These are phyloP conservation scores for Euleptes europaea DNA, from an alignment of 2,113 vertebrate species.

Conservation along the genomic window DNA sequence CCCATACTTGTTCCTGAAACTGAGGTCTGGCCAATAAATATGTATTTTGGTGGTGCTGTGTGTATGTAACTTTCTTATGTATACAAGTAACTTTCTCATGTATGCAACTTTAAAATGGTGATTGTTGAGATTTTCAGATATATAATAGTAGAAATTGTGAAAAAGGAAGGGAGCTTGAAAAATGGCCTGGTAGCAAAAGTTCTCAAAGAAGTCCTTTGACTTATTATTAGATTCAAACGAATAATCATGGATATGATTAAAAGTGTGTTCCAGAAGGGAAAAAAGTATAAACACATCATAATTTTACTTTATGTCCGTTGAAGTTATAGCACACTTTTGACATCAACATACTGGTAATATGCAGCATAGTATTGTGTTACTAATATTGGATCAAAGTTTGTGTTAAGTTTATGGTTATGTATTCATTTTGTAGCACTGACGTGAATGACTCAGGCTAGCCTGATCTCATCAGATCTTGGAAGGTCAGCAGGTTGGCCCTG, in stretches of 20 bases:
- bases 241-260: no score
- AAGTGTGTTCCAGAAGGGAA: no score
- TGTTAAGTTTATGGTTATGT: slow-evolving; percentile 65
- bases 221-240: no score
- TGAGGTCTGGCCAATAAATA: not conserved
- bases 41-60: not conserved
- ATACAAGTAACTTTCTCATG: not conserved
- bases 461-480: no score
- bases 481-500: no score
- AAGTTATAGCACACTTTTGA: slow-evolving; percentile 44
- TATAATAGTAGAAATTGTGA: not conserved
- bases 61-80: not conserved
- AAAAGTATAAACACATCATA: no score
- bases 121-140: not conserved
- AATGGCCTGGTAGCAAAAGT: not conserved
- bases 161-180: not conserved
- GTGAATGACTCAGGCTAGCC: no score
- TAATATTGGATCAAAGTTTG: slow-evolving; percentile 62
- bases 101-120: no score
- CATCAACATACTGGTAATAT: slow-evolving; percentile 56
- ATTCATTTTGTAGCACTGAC: no score
- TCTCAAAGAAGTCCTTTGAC: not conserved
- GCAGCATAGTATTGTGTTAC: slow-evolving; percentile 53
- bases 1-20: not conserved
- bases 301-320: not conserved